Base-by-base conservation (phyloP, 2,113 vertebrate species). In the Athene noctua region DNA sequence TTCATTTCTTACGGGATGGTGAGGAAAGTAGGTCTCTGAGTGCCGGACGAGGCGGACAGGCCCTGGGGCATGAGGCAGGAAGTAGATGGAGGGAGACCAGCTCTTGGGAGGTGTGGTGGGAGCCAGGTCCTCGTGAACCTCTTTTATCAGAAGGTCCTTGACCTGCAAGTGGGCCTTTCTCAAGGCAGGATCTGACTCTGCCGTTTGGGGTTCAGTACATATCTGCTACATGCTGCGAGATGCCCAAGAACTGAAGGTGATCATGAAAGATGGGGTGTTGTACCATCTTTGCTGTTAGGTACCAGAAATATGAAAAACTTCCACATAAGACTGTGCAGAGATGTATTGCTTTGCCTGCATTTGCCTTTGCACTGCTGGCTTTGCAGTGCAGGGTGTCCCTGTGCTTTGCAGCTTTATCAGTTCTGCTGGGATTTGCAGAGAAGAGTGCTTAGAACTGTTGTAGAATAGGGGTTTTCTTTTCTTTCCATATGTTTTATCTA, bases 401-500 rank as follows among this genome's bases (percentile, higher is more conserved):
- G 13, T 80, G 73, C 57, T 80, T 72, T 17, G 32, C 23, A 59
- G 0, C 77, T 80, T 58, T 54, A 18, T 44, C 15, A 46, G 11
- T 59, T 88, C 21, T 82, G 32, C n/a, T 52, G 18, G 30, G 67
- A 20, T 58, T 88, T 90, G 67, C 26, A 49, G 42, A 61, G 44
- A 38, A 47, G 10, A 34, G 6, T 29, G 14, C 10, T 38, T 29
- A 67, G 30, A 79, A 29, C 25, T 59, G 23, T 30, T 59, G 13
- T 10, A 18, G 14, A 77, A 62, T 42, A 29, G 40, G 5, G 5
- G 3, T 36, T 36, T 87, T 77, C 25, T 46, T 18, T 46, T 72
- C 11, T 0, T n/a, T 9, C 13, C 2, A 0, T 62, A 2, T 58
- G 4, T 77, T 73, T 51, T 83, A 12, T 20, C 9, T 14, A 2